Evolutionary conservation across 2,888 invertebrate genomes (phyloP).

Genomic region (Latrodectus elegans): DNA sequence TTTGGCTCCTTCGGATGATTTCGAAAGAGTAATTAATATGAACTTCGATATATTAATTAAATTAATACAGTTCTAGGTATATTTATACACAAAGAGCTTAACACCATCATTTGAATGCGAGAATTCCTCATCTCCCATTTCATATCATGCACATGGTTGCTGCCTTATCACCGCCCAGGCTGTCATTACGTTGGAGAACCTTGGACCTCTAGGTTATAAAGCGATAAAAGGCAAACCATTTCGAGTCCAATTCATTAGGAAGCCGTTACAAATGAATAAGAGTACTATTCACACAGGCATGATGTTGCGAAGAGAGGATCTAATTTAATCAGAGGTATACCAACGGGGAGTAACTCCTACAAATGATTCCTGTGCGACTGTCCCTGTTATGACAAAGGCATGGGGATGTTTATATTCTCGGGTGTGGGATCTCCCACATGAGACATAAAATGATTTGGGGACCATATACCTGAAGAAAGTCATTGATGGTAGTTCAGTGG

Average conservation of each 20-base stretch:
- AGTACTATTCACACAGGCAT: slow-evolving; percentile 16
- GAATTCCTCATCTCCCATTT: background rate
- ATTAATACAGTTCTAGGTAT: no score
- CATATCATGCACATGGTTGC: background rate
- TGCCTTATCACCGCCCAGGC: slow-evolving; percentile 33
- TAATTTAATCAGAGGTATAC: slow-evolving; percentile 64
- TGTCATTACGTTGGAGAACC: slow-evolving; percentile 21
- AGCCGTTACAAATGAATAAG: slow-evolving; percentile 46
- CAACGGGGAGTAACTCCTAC: slow-evolving; percentile 30
- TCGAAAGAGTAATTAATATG: no score
- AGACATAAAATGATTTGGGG: slow-evolving; percentile 29
- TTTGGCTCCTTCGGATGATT: no score
- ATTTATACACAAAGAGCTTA: background rate
- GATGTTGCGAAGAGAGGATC: slow-evolving; percentile 32
- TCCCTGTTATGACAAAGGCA: slow-evolving; percentile 50
- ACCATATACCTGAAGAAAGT: background rate
- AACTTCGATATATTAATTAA: no score
- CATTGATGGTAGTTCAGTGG: no score
- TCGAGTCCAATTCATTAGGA: slow-evolving; percentile 62
- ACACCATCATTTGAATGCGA: background rate
- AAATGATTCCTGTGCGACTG: slow-evolving; percentile 42
- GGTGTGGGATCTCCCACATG: slow-evolving; percentile 31
- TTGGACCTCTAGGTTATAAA: slow-evolving; percentile 12
- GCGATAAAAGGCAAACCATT: slow-evolving; percentile 54
- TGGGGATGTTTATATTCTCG: slow-evolving; percentile 36